Conservation (phyloP, 2,888 invertebrate species). For the Troides oblongomaculatus region DNA sequence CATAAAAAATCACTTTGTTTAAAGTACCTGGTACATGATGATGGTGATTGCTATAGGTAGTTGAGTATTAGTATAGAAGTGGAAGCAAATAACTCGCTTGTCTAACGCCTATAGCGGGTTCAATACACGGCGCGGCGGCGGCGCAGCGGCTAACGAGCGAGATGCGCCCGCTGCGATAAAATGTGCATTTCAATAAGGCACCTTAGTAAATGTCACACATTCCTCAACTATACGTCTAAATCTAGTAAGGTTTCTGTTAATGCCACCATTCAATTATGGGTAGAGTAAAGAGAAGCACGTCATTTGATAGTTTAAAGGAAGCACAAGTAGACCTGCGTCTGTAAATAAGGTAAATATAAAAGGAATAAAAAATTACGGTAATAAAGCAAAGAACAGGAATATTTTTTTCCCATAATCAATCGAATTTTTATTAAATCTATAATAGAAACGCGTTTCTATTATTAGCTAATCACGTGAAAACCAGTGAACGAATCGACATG, state of each 20-base stretch:
- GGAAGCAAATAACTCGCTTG: slow-evolving; percentile 26
- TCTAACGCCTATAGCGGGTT: slow-evolving; percentile 73
- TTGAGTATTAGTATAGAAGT: neutral
- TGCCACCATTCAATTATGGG: neutral
- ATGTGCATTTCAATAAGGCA: slow-evolving; percentile 61
- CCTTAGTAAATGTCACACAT: slow-evolving; percentile 24
- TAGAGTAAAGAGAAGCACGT: neutral
- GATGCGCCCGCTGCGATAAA: slow-evolving; percentile 68
- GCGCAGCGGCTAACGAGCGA: slow-evolving; percentile 69
- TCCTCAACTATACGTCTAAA: slow-evolving; percentile 16
- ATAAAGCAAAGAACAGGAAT: too few species aligned
- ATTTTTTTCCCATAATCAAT: too few species aligned
- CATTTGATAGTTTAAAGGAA: too few species aligned
- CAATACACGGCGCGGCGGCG: slow-evolving; percentile 56
- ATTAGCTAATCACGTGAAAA: too few species aligned
- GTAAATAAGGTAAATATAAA: too few species aligned
- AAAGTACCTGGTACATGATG: neutral
- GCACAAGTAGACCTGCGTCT: too few species aligned
- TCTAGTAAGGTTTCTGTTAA: slow-evolving; percentile 1
- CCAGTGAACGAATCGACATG: too few species aligned
- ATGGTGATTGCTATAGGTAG: slow-evolving; percentile 1
- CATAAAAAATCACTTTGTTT: neutral
- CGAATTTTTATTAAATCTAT: too few species aligned
- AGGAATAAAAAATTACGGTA: too few species aligned
- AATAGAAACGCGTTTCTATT: too few species aligned